Percentiles rank a stretch among this genome's conserved stretches.
Conservation (phyloP, 2,113 vertebrate genomes). For the Sceloporus undulatus region DNA sequence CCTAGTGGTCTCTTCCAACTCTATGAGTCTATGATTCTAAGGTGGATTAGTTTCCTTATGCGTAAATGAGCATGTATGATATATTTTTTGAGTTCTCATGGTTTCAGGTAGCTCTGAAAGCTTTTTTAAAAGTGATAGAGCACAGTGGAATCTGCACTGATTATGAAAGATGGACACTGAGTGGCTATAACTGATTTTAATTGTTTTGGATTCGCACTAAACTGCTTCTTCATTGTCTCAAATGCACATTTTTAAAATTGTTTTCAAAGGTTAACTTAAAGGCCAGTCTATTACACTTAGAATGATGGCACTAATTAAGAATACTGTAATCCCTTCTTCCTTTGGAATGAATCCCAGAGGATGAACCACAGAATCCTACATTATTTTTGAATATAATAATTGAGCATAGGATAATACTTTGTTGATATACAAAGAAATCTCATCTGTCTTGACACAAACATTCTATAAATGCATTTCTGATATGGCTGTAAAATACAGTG, state of each 20-base stretch:
- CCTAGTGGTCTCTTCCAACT: too few relatives aligned
- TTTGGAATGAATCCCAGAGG: slow-evolving; percentile 66
- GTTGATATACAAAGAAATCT: slow-evolving; percentile 66
- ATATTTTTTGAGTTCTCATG: not conserved
- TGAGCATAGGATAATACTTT: slow-evolving; percentile 65
- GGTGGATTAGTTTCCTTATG: too few relatives aligned
- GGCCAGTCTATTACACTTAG: slow-evolving; percentile 67
- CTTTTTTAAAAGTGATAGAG: slow-evolving; percentile 24
- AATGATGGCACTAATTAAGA: slow-evolving; percentile 67
- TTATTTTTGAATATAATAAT: slow-evolving; percentile 68
- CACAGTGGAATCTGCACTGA: slow-evolving; percentile 54
- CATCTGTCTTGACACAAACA: slow-evolving; percentile 59
- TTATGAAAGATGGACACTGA: slow-evolving; percentile 59
- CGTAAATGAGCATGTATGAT: not conserved
- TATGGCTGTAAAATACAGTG: not conserved
- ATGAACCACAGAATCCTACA: slow-evolving; percentile 72
- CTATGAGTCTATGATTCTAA: too few relatives aligned
- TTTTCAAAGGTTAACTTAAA: slow-evolving; percentile 59
- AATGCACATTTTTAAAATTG: slow-evolving; percentile 32
- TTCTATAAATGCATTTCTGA: slow-evolving; percentile 33
- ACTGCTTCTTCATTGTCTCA: slow-evolving; percentile 45
- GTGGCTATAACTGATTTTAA: slow-evolving; percentile 50
- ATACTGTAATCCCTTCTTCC: slow-evolving; percentile 69
- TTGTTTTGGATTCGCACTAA: slow-evolving; percentile 35
- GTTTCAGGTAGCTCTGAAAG: not conserved